Conservation (phyloP, 2,888 invertebrate species). For the Petrolisthes manimaculis region DNA sequence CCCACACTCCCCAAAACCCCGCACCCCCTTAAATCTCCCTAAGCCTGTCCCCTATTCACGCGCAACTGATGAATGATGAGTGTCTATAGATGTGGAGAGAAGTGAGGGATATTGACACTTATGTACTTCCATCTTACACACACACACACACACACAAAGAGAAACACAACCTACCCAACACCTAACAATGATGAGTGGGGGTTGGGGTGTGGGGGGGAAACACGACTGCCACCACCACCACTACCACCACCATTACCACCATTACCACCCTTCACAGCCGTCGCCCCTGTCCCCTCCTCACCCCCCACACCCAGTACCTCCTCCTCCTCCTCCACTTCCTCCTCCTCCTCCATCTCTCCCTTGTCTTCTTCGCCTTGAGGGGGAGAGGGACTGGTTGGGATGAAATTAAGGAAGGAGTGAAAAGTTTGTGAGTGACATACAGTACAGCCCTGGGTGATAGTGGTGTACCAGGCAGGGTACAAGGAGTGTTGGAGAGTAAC, state of each 20-base stretch:
- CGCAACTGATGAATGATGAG: too few relatives aligned
- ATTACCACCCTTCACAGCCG: neutral
- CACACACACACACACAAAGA: neutral
- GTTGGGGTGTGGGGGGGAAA: neutral
- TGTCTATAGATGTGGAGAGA: too few relatives aligned
- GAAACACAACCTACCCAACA: slow-evolving; percentile 31
- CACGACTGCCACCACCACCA: neutral
- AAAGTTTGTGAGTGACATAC: too few relatives aligned
- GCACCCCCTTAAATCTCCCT: too few relatives aligned
- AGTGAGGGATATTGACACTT: too few relatives aligned
- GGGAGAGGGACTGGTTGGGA: neutral
- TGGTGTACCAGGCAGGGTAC: too few relatives aligned
- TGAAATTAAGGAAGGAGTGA: too few relatives aligned
- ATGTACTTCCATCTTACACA: too few relatives aligned
- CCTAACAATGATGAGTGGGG: slow-evolving; percentile 10
- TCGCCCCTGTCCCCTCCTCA: neutral
- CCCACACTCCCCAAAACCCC: too few relatives aligned
- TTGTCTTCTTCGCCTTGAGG: neutral
- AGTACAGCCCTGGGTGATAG: too few relatives aligned
- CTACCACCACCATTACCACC: neutral
- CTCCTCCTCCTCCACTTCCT: neutral
- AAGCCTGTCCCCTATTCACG: too few relatives aligned
- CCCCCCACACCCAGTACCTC: neutral
- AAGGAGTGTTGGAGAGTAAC: too few relatives aligned
- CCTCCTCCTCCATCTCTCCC: neutral